Conservation (phyloP, 2,113 vertebrate species). For the Chunga burmeisteri region DNA sequence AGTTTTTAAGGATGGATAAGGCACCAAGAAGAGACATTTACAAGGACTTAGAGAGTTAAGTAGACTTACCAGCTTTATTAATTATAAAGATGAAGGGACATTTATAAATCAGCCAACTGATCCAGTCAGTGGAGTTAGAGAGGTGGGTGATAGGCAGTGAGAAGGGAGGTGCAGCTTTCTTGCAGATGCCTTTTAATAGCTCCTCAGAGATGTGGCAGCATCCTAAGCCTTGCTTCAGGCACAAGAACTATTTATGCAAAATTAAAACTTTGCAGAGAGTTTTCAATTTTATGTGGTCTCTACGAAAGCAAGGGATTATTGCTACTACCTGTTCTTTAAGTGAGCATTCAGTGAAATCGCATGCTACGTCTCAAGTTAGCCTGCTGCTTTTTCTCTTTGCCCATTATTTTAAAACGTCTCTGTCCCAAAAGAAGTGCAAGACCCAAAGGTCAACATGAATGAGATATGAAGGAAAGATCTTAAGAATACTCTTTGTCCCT, state of each 20-base stretch:
- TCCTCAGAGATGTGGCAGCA: background rate
- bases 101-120: background rate
- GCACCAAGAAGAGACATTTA: background rate
- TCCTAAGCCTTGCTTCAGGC: background rate
- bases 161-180: background rate
- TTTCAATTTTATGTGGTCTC: background rate
- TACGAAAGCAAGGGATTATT: background rate
- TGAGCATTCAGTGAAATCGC: background rate
- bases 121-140: background rate
- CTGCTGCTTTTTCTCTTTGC: background rate
- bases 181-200: background rate
- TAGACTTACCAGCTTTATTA: background rate
- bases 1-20: background rate
- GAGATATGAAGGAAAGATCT: background rate
- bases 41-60: background rate
- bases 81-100: background rate
- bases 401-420: background rate
- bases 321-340: background rate
- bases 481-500: background rate
- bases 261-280: background rate
- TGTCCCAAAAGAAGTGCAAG: background rate
- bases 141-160: background rate
- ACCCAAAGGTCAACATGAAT: background rate
- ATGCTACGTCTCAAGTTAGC: background rate
- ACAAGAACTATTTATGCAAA: background rate